phyloP scores from a whole-genome alignment of 2,113 vertebrate species.

The Hemiprocne comata region DNA sequence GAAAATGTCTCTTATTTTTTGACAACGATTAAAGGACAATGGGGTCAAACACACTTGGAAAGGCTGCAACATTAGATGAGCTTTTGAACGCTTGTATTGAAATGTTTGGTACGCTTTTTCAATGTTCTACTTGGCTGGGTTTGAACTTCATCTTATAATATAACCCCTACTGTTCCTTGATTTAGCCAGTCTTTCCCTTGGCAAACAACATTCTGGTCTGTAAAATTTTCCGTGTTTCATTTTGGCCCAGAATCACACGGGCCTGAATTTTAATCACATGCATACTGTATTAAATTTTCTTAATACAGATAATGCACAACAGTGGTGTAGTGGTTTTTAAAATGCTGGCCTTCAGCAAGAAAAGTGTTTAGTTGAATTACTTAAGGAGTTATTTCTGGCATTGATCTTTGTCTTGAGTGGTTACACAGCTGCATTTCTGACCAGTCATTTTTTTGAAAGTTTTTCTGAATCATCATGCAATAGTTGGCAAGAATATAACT shows the following conservation, averaged over 20 bases:
- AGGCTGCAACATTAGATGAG: slow-evolving; percentile 89
- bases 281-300: not conserved
- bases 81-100: slow-evolving; percentile 89
- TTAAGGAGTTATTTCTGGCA: slow-evolving; percentile 40
- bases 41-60: slow-evolving; percentile 90
- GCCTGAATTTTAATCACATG: slow-evolving; percentile 6
- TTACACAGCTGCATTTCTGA: slow-evolving; percentile 54
- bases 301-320: not conserved
- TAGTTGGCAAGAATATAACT: slow-evolving; percentile 8
- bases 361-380: slow-evolving; percentile 3
- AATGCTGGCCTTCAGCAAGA: not conserved
- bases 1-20: slow-evolving; percentile 76
- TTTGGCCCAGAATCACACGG: not conserved
- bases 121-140: not conserved
- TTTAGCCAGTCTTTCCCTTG: slow-evolving; percentile 27
- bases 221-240: slow-evolving; percentile 46
- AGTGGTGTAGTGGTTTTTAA: not conserved
- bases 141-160: not conserved
- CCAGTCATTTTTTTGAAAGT: not conserved
- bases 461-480: slow-evolving; percentile 2
- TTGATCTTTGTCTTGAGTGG: not conserved
- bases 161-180: not conserved
- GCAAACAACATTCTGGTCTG: not conserved
- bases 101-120: slow-evolving; percentile 84
- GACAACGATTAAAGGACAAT: slow-evolving; percentile 79